These are phyloP conservation scores for Numenius phaeopus DNA, from an alignment of 2,797 vertebrate species.

Conservation along the genomic window DNA sequence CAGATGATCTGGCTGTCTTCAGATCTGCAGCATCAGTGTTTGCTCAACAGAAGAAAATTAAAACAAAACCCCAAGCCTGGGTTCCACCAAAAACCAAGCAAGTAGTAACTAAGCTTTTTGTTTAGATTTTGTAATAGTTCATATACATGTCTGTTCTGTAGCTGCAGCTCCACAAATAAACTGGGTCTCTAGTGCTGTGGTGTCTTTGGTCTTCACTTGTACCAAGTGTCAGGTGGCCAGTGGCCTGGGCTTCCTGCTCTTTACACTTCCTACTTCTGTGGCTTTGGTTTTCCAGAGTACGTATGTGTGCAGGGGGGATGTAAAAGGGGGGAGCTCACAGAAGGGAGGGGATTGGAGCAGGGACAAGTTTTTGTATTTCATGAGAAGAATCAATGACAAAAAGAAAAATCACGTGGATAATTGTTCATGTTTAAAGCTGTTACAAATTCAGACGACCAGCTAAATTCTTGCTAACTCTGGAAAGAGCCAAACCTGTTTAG, in stretches of 20 bases:
- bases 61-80: background rate
- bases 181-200: background rate
- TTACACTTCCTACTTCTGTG: background rate
- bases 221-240: background rate
- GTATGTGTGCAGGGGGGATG: rapidly evolving
- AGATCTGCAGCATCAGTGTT: background rate
- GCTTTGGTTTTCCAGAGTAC: background rate
- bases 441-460: background rate
- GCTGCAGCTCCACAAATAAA: background rate
- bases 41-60: conserved; percentile 1
- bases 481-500: background rate
- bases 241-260: background rate
- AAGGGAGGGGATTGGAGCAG: background rate
- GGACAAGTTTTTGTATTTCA: background rate
- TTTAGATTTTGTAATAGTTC: background rate
- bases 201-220: background rate
- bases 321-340: background rate
- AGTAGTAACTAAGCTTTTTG: background rate
- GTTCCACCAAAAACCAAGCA: background rate
- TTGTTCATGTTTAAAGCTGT: background rate
- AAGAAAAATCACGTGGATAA: background rate
- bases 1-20: background rate
- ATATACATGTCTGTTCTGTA: background rate
- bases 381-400: background rate
- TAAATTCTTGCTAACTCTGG: background rate